Evolutionary conservation across 2,888 invertebrate species (phyloP).

Genomic region (Drosophila nigritarsus): DNA sequence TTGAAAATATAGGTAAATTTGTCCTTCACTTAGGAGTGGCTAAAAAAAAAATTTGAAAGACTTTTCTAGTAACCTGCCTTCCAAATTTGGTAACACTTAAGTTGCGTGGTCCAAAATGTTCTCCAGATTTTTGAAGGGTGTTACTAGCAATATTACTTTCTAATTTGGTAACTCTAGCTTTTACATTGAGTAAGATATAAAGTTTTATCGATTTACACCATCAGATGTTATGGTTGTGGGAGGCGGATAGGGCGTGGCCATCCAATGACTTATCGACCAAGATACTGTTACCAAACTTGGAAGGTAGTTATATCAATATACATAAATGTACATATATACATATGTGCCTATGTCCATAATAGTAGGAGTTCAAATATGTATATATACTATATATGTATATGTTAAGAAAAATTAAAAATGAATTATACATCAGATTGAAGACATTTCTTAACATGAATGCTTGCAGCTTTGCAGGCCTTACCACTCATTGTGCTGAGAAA

Average conservation of each 20-base stretch:
- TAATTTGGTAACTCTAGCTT: neutral
- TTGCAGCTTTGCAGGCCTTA: neutral
- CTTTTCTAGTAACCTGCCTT: too few species aligned
- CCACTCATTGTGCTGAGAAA: conserved; percentile 33
- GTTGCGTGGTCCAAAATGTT: too few species aligned
- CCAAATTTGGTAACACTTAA: too few species aligned
- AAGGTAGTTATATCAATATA: neutral
- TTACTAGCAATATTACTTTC: neutral
- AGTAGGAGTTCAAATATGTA: neutral
- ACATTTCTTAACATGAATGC: neutral
- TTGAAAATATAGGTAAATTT: neutral
- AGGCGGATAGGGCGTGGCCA: too few species aligned
- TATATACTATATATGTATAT: too few species aligned
- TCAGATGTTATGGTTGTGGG: neutral
- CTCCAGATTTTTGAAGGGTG: neutral
- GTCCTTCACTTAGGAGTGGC: too few species aligned
- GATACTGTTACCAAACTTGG: neutral
- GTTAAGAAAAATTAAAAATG: neutral
- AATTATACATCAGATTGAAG: neutral
- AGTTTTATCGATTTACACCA: neutral
- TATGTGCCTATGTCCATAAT: too few species aligned
- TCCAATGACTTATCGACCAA: neutral
- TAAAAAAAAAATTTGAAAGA: too few species aligned
- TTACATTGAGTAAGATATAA: too few species aligned
- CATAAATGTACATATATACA: too few species aligned